These are phyloP conservation scores for Rhynchophorus ferrugineus DNA, from an alignment of 1,140 invertebrate genomes.

Conservation along the genomic window DNA sequence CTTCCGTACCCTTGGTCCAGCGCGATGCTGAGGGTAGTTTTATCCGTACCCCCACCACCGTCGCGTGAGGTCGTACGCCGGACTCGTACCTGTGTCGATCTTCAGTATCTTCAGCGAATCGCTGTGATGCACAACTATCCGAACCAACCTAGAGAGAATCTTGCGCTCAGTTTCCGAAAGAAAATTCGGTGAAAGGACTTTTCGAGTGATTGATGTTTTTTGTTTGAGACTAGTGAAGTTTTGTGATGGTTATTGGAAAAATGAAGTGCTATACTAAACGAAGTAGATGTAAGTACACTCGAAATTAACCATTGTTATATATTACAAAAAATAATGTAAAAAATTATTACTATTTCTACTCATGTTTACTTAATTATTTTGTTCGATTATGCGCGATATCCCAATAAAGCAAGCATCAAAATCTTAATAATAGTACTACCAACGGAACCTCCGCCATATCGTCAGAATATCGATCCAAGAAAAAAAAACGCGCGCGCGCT, in stretches of 20 bases:
- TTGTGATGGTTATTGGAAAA: neutral
- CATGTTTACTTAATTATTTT: neutral
- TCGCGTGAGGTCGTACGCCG: neutral
- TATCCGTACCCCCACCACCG: conserved; percentile 10
- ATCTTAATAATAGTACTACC: neutral
- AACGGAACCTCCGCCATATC: neutral
- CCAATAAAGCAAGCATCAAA: neutral
- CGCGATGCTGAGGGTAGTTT: conserved; percentile 14
- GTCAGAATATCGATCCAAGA: too few species aligned
- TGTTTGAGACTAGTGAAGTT: neutral
- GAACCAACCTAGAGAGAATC: too few species aligned
- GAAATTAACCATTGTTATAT: neutral
- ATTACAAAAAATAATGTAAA: neutral
- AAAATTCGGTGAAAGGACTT: too few species aligned
- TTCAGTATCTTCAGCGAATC: conserved; percentile 11
- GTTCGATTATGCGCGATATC: too few species aligned
- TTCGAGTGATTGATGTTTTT: neutral
- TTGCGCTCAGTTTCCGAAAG: too few species aligned
- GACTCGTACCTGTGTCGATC: conserved; percentile 13
- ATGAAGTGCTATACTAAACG: neutral
- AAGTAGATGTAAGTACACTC: neutral
- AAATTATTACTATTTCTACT: neutral
- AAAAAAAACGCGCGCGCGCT: too few species aligned
- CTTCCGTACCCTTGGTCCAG: conserved; percentile 13
- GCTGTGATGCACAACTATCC: conserved; percentile 7